These are phyloP conservation scores for Corella eumyota DNA, from an alignment of 23 tunicate species.

Conservation along the genomic window DNA sequence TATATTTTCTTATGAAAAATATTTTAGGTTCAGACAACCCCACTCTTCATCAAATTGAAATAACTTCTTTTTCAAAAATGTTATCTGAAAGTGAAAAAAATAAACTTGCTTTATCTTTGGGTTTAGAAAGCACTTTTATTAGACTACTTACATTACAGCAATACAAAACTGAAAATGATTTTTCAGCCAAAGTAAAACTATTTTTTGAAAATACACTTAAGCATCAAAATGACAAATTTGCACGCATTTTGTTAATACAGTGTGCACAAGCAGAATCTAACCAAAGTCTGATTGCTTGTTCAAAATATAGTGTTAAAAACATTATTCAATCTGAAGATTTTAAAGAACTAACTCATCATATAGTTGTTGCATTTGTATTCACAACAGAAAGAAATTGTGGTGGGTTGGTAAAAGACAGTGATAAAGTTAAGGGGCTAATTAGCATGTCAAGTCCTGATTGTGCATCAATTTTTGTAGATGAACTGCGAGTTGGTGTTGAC, in stretches of 20 bases:
- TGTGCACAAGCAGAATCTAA: slow-evolving; percentile 58
- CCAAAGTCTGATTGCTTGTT: slow-evolving; percentile 53
- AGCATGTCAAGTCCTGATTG: slow-evolving; percentile 29
- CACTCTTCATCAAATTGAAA: slow-evolving; percentile 8
- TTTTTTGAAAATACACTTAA: slow-evolving; percentile 13
- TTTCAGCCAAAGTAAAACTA: slow-evolving; percentile 13
- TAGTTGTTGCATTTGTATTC: slow-evolving; percentile 51
- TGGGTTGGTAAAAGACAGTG: neutral
- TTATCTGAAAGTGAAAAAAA: slow-evolving; percentile 28
- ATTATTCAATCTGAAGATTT: slow-evolving; percentile 3
- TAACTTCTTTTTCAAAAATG: slow-evolving; percentile 50
- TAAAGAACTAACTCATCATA: neutral
- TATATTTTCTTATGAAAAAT: slow-evolving; percentile 2
- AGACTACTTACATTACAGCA: slow-evolving; percentile 55
- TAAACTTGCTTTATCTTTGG: slow-evolving; percentile 16
- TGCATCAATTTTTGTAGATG: slow-evolving; percentile 40
- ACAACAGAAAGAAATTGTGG: slow-evolving; percentile 35
- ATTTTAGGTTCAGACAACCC: neutral
- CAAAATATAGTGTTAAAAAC: slow-evolving; percentile 46
- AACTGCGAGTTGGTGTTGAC: slow-evolving; percentile 30
- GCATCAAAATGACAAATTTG: neutral
- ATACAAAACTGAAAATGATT: slow-evolving; percentile 50
- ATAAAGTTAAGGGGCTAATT: too few species aligned
- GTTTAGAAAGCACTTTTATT: slow-evolving; percentile 6
- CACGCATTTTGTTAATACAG: slow-evolving; percentile 40